A percentile compares a stretch with the other conserved stretches of the same genome.
These are phyloP conservation scores for Hermaeophaga mercurialis DNA, from an alignment of 2,888 invertebrate genomes.

Conservation along the genomic window DNA sequence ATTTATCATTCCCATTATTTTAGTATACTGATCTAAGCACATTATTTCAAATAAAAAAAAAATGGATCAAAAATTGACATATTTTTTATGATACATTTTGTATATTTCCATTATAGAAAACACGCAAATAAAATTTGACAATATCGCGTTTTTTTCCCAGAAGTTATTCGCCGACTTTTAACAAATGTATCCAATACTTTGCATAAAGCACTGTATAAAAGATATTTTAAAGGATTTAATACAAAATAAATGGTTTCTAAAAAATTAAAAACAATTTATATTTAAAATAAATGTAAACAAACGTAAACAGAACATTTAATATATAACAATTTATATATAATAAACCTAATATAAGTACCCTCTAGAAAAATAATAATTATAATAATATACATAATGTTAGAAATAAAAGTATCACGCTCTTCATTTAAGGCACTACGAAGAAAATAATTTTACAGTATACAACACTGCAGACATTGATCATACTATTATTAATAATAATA, in stretches of 20 bases:
- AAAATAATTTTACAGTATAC: constrained; percentile 32
- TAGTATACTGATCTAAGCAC: too few species aligned
- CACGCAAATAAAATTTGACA: too few species aligned
- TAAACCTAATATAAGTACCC: constrained; percentile 40
- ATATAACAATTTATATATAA: constrained; percentile 33
- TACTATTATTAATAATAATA: constrained; percentile 10
- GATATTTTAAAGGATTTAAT: neutral
- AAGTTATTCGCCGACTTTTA: too few species aligned
- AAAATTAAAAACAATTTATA: constrained; percentile 34
- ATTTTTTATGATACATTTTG: too few species aligned
- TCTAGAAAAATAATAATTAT: too few species aligned
- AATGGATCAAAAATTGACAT: too few species aligned
- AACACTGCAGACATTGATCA: constrained; percentile 13
- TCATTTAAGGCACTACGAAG: constrained; percentile 42
- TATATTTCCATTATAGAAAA: too few species aligned
- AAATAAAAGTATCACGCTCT: constrained; percentile 39
- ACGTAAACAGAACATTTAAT: constrained; percentile 35
- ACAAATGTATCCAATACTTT: too few species aligned
- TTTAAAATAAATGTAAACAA: constrained; percentile 35
- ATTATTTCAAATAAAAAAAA: too few species aligned
- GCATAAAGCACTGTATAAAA: too few species aligned
- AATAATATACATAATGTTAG: constrained; percentile 18
- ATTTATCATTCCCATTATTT: too few species aligned
- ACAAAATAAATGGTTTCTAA: neutral
- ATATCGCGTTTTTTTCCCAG: too few species aligned